A percentile compares a stretch with the other conserved stretches of the same genome.
Conservation (phyloP, 2,113 vertebrate species). For the Mugil cephalus region DNA sequence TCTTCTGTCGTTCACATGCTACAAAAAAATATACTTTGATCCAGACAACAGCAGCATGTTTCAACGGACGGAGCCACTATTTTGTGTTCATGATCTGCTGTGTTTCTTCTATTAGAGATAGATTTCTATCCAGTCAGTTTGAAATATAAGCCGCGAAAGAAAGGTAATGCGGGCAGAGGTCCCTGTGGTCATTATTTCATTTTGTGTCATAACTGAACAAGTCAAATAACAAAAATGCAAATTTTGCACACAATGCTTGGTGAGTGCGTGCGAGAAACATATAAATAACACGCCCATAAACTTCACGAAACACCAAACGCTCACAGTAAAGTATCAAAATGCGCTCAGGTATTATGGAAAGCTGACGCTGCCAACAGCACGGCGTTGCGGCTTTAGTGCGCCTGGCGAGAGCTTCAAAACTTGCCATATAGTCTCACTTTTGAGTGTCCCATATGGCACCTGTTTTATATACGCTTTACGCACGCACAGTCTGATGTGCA, state of each 20-base stretch:
- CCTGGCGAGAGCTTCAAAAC: constrained; percentile 62
- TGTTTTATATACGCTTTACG: constrained; percentile 68
- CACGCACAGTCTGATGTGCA: constrained; percentile 51
- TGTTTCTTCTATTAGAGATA: constrained; percentile 10
- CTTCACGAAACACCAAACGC: constrained; percentile 23
- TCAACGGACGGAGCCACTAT: constrained; percentile 49
- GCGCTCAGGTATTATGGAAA: constrained; percentile 41
- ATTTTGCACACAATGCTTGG: constrained; percentile 21
- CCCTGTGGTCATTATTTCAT: not conserved
- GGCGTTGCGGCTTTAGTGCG: constrained; percentile 39
- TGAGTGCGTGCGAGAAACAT: not conserved
- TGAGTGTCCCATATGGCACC: constrained; percentile 74
- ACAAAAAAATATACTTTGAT: constrained; percentile 10
- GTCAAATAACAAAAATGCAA: not conserved
- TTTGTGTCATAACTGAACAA: not conserved
- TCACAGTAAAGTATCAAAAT: constrained; percentile 19
- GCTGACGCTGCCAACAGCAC: constrained; percentile 32
- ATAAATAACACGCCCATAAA: constrained; percentile 33
- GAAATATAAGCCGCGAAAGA: not conserved
- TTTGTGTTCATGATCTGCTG: constrained; percentile 24
- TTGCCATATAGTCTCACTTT: constrained; percentile 55
- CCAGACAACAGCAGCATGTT: constrained; percentile 53
- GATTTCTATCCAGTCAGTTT: not conserved
- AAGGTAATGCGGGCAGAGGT: not conserved
- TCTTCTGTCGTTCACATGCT: not conserved